Percentiles rank a stretch among this genome's conserved stretches.
Evolutionary conservation across 2,797 vertebrate species (phyloP).

Genomic region (Synanceia verrucosa): DNA sequence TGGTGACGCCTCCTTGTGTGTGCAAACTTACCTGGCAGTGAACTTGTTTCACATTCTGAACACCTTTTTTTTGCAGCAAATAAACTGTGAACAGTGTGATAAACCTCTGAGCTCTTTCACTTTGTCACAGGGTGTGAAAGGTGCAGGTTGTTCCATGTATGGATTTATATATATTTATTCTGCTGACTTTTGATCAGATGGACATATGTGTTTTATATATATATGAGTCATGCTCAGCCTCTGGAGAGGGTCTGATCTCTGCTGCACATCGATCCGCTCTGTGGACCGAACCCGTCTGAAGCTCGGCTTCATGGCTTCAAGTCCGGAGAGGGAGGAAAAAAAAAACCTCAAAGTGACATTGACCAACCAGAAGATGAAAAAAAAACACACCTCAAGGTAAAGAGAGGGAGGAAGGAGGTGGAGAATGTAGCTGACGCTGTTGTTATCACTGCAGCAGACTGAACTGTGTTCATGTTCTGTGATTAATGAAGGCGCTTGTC

Average conservation of each 20-base stretch:
- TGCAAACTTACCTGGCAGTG: no score
- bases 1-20: no score
- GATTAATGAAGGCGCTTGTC: constrained; percentile 72
- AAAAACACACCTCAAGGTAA: constrained; percentile 2
- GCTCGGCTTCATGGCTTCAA: constrained; percentile 17
- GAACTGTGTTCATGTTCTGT: constrained; percentile 49
- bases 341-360: constrained; percentile 33
- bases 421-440: constrained; percentile 15
- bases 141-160: constrained; percentile 6
- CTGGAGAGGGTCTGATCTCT: constrained; percentile 21
- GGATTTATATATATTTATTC: constrained; percentile 15
- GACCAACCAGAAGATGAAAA: constrained; percentile 11
- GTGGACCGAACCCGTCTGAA: constrained; percentile 33
- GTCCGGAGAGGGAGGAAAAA: neutral
- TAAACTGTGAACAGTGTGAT: constrained; percentile 2
- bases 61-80: constrained; percentile 24
- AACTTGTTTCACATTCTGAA: no score
- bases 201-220: constrained; percentile 3
- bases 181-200: constrained; percentile 39
- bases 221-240: constrained; percentile 6
- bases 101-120: neutral
- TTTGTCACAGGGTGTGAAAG: constrained; percentile 12
- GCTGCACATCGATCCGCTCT: constrained; percentile 37
- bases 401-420: constrained; percentile 19
- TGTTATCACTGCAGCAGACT: constrained; percentile 61